Percentiles rank a stretch among this genome's conserved stretches.
Evolutionary conservation across 2,888 invertebrate genomes (phyloP).

Genomic region (Hydrotaea cyrtoneurina): DNA sequence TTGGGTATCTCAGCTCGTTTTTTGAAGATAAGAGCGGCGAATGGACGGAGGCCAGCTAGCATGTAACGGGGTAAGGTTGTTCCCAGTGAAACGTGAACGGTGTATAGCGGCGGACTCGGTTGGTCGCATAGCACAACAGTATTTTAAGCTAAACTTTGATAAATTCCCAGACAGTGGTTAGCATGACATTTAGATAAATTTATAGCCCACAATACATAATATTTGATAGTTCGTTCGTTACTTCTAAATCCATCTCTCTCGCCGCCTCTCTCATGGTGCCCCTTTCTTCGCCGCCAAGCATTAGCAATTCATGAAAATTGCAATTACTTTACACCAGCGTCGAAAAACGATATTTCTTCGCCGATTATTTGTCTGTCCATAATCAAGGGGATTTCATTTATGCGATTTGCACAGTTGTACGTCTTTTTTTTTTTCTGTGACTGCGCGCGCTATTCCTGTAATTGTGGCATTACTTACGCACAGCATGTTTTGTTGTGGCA

Average conservation of each 20-base stretch:
- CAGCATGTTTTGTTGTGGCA: conserved; percentile 44
- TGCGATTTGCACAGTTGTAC: background rate
- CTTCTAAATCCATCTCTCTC: background rate
- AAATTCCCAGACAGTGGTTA: conserved; percentile 76
- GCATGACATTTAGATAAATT: conserved; percentile 78
- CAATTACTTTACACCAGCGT: conserved; percentile 46
- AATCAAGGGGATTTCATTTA: conserved; percentile 23
- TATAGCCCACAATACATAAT: conserved; percentile 73
- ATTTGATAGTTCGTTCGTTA: conserved; percentile 72
- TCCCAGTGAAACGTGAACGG: too few species aligned
- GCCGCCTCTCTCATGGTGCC: too few species aligned
- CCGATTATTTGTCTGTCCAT: conserved; percentile 8
- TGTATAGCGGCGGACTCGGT: too few species aligned
- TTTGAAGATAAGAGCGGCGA: conserved; percentile 45
- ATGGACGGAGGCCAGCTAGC: background rate
- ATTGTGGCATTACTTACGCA: conserved; percentile 52
- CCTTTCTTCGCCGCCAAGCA: background rate
- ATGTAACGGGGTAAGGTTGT: background rate
- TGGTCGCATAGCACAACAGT: background rate
- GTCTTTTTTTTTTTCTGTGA: background rate
- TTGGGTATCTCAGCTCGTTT: conserved; percentile 26
- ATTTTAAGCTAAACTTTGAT: conserved; percentile 74
- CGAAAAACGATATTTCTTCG: conserved; percentile 27
- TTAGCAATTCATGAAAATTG: conserved; percentile 24
- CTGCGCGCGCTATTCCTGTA: background rate